Evolutionary conservation across 2,888 invertebrate species (phyloP).

Genomic region (Alviniconcha strummeri): DNA sequence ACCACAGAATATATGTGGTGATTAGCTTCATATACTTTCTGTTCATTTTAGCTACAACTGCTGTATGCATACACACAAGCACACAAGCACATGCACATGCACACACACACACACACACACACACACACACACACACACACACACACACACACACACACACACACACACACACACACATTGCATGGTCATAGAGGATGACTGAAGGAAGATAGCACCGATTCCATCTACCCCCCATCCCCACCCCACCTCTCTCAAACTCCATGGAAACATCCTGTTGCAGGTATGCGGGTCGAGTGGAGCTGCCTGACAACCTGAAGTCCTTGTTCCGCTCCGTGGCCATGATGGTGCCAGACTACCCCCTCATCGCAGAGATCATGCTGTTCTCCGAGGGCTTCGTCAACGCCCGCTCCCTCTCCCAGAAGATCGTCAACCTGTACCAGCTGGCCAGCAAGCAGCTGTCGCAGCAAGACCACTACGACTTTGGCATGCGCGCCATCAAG

Average conservation of each 20-base stretch:
- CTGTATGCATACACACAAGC: too few relatives aligned
- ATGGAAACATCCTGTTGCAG: slow-evolving; percentile 41
- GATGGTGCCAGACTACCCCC: slow-evolving; percentile 73
- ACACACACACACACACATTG: not conserved
- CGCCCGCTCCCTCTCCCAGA: slow-evolving; percentile 71
- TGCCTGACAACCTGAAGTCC: slow-evolving; percentile 73
- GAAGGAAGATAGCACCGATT: not conserved
- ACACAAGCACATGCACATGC: not conserved
- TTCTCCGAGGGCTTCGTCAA: slow-evolving; percentile 72
- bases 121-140: slow-evolving; percentile 16
- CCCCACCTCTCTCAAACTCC: too few relatives aligned
- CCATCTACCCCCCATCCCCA: too few relatives aligned
- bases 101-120: slow-evolving; percentile 13
- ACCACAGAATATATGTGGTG: too few relatives aligned
- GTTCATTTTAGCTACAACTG: too few relatives aligned
- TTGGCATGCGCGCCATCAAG: slow-evolving; percentile 74
- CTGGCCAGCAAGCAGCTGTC: slow-evolving; percentile 72
- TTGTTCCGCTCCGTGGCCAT: slow-evolving; percentile 73
- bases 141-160: slow-evolving; percentile 4
- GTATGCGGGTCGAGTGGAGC: slow-evolving; percentile 73
- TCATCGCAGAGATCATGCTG: slow-evolving; percentile 73
- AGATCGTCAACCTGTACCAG: slow-evolving; percentile 73
- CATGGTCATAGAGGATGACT: not conserved
- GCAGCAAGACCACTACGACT: slow-evolving; percentile 74
- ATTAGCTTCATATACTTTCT: too few relatives aligned